Percentiles rank a stretch among this genome's conserved stretches.
phyloP scores from a whole-genome alignment of 1,140 invertebrate genomes.

The Orius laevigatus region DNA sequence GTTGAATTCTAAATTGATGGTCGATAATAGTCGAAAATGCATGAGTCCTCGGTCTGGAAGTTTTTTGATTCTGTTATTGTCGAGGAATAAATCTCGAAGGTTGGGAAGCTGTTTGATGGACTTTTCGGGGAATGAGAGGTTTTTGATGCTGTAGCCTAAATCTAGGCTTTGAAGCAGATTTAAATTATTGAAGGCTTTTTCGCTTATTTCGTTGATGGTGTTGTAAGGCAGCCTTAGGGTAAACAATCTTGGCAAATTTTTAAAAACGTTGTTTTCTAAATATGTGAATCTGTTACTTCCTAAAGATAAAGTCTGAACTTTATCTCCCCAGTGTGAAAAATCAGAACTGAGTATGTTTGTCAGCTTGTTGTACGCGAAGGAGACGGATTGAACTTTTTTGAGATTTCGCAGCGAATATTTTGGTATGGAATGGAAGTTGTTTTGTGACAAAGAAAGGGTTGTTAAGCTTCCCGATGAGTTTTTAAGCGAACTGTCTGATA shows the following conservation, averaged over 20 bases:
- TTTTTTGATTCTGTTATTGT: constrained; percentile 68
- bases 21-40: constrained; percentile 51
- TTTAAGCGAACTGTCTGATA: constrained; percentile 34
- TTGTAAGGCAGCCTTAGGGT: constrained; percentile 81
- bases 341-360: constrained; percentile 50
- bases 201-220: constrained; percentile 56
- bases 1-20: constrained; percentile 75
- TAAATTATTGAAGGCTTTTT: constrained; percentile 55
- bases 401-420: constrained; percentile 44
- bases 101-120: constrained; percentile 49
- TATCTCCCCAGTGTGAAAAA: constrained; percentile 49
- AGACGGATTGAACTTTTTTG: constrained; percentile 55
- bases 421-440: constrained; percentile 55
- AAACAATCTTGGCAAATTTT: constrained; percentile 46
- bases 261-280: constrained; percentile 54
- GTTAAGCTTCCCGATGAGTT: constrained; percentile 44
- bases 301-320: constrained; percentile 25
- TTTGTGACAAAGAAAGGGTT: constrained; percentile 62
- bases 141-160: constrained; percentile 63
- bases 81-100: constrained; percentile 66
- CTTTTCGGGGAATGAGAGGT: constrained; percentile 54
- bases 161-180: constrained; percentile 61
- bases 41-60: constrained; percentile 41
- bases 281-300: constrained; percentile 40
- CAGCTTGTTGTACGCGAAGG: constrained; percentile 74